Evolutionary conservation across 2,888 invertebrate species (phyloP), one percentile per base, ranked within the genome.

Genomic region (Ophion ventricosus): DNA sequence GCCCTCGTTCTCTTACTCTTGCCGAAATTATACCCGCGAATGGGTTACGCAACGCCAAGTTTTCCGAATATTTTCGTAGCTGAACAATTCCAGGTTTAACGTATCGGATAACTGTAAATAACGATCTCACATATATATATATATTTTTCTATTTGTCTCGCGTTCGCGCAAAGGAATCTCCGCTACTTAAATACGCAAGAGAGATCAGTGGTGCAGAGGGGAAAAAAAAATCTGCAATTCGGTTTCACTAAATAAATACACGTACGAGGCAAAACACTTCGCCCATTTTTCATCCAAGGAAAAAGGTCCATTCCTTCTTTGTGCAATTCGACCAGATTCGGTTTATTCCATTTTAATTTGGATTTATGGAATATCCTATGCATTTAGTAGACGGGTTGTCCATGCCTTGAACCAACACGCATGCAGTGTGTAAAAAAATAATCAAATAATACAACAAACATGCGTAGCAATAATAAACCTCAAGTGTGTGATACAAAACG

Each of bases 61-160:
- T n/a, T 29, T 40, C 57, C 72, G 84, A 82, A 87, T 90, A 88
- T 90, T 90, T 90, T 90, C 84, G 70, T 90, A 90, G 90, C 90
- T 89, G 89, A 87, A 87, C 88, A 89, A 89, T 88, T 88, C 66
- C 64, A 80, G 78, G 80, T 23, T 72, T 26, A 85, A 85, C 85
- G 86, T 84, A 88, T 89, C 87, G 75, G 20, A 83, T 89, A 88
- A 87, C 90, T 61, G 75, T 76, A 84, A 84, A 84, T 82, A 84
- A 35, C 54, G 54, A 25, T 49, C 56, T n/a, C 57, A 49, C 67
- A 63, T 67, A 64, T 67, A 59, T 61, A 49, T 73, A 63, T 67
- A 64, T 67, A 59, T 61, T 56, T 80, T 63, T 72, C 14, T 56
- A 56, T 74, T 82, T 64, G 20, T 63, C 54, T 56, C 72, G 49